phyloP scores from a whole-genome alignment of 2,113 vertebrate species.

The Sebastes fasciatus region DNA sequence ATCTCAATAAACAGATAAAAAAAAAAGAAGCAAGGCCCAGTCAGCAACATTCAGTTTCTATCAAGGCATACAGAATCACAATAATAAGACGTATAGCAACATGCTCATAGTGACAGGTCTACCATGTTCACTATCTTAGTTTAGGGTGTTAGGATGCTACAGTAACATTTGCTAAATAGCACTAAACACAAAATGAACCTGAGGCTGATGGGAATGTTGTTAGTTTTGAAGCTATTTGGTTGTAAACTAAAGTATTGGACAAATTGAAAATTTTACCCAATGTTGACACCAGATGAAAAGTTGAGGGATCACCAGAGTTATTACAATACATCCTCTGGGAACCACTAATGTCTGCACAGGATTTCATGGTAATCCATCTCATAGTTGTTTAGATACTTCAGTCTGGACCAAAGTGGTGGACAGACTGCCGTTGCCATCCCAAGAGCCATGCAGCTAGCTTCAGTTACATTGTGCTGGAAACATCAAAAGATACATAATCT shows the following conservation, averaged over 20 bases:
- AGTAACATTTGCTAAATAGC: not conserved
- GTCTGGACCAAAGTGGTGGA: not conserved
- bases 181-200: no score
- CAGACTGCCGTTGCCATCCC: not conserved
- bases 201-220: not conserved
- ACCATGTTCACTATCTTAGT: not conserved
- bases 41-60: not conserved
- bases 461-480: not conserved
- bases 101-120: not conserved
- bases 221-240: not conserved
- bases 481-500: not conserved
- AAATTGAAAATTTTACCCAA: not conserved
- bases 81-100: not conserved
- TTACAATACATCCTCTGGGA: not conserved
- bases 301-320: not conserved
- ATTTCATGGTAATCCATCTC: not conserved
- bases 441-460: not conserved
- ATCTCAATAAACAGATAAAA: no score
- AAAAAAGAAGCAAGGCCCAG: not conserved
- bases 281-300: not conserved
- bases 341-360: not conserved
- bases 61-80: not conserved
- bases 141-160: not conserved
- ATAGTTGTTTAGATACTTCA: slow-evolving; percentile 1
- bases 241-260: not conserved